phyloP scores from a whole-genome alignment of 1,140 invertebrate genomes.

The Cydia splendana region DNA sequence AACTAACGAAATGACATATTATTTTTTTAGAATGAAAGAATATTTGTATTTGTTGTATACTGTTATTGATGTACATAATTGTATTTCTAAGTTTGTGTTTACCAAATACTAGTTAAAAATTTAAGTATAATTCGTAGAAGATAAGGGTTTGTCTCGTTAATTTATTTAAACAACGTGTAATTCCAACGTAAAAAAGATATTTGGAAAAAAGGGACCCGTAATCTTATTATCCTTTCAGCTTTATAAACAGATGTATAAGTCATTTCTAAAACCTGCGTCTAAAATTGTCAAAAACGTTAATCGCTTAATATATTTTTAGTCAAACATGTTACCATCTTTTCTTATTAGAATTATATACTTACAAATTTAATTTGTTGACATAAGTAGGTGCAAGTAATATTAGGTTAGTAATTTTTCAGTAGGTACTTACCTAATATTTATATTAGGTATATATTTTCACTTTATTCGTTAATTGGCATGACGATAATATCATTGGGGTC shows the following conservation, averaged over 20 bases:
- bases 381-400: too few species aligned
- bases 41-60: not conserved
- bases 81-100: not conserved
- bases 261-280: not conserved
- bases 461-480: too few species aligned
- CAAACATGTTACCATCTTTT: too few species aligned
- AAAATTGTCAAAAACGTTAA: not conserved
- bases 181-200: conserved; percentile 42
- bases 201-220: conserved; percentile 57
- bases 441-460: too few species aligned
- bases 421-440: too few species aligned
- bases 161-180: not conserved
- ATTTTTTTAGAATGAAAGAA: not conserved
- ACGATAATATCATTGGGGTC: too few species aligned
- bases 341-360: too few species aligned
- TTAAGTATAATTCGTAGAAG: not conserved
- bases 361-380: too few species aligned
- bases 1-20: not conserved
- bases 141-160: not conserved
- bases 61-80: not conserved
- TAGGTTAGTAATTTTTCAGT: too few species aligned
- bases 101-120: not conserved
- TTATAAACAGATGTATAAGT: not conserved
- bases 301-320: not conserved
- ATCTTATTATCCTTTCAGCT: not conserved